Conservation (phyloP, 2,888 invertebrate species). For the Drosophila macrothrix region DNA sequence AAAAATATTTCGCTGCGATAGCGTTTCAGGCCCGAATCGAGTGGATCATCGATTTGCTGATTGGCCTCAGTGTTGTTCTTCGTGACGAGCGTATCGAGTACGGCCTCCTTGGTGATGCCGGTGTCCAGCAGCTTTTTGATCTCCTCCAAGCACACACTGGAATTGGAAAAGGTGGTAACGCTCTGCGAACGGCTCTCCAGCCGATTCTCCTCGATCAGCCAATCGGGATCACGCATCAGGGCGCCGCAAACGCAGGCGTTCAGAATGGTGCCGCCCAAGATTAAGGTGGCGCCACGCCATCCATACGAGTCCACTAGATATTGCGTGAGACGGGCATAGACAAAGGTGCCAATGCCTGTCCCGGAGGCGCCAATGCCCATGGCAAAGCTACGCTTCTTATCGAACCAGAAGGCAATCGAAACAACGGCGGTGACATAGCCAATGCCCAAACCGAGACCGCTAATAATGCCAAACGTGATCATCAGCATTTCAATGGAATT, state of each 20-base stretch:
- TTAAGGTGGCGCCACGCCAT: slow-evolving; percentile 93
- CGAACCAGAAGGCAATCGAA: slow-evolving; percentile 96
- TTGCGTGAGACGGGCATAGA: slow-evolving; percentile 94
- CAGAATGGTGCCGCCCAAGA: slow-evolving; percentile 93
- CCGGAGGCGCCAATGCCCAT: slow-evolving; percentile 95
- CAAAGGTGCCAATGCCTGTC: slow-evolving; percentile 94
- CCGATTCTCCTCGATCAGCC: slow-evolving; percentile 86
- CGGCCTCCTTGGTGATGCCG: slow-evolving; percentile 86
- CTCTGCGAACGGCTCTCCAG: slow-evolving; percentile 85
- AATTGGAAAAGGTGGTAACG: slow-evolving; percentile 85
- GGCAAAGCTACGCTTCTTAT: slow-evolving; percentile 93
- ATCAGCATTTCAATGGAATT: slow-evolving; percentile 92
- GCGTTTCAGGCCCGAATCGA: slow-evolving; percentile 77
- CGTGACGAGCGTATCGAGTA: slow-evolving; percentile 84
- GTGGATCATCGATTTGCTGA: slow-evolving; percentile 84
- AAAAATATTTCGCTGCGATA: slow-evolving; percentile 84
- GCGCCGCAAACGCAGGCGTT: slow-evolving; percentile 94
- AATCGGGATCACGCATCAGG: slow-evolving; percentile 95
- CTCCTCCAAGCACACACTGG: slow-evolving; percentile 85
- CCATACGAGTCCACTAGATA: slow-evolving; percentile 90
- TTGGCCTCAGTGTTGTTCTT: slow-evolving; percentile 85
- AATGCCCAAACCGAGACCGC: slow-evolving; percentile 92
- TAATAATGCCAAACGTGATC: slow-evolving; percentile 93
- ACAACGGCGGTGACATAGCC: slow-evolving; percentile 96
- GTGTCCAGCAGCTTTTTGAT: slow-evolving; percentile 89